Evolutionary conservation across 1,140 invertebrate species (phyloP).

Genomic region (Drosophila elegans): DNA sequence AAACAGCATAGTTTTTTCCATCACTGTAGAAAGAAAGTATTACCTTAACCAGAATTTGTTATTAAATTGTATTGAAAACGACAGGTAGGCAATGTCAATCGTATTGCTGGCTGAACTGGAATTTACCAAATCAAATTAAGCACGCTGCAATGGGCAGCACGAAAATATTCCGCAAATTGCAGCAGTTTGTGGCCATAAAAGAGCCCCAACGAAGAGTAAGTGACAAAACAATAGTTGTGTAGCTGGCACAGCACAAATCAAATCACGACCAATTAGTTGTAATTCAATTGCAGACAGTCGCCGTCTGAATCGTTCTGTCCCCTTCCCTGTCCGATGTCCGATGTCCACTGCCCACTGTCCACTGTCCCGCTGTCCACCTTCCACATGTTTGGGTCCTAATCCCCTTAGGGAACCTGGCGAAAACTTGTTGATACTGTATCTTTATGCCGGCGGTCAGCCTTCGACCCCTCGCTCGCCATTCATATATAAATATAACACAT

Average conservation of each 20-base stretch:
- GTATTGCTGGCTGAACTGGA: background rate
- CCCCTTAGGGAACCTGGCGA: constrained; percentile 58
- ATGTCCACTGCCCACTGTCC: too few species aligned
- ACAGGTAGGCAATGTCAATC: constrained; percentile 9
- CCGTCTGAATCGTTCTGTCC: background rate
- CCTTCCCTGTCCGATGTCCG: background rate
- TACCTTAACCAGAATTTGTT: background rate
- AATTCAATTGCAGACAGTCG: constrained; percentile 70
- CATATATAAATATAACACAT: constrained; percentile 18
- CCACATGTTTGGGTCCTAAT: constrained; percentile 57
- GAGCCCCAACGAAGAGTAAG: constrained; percentile 13
- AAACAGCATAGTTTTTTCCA: background rate
- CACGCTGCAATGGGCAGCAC: constrained; percentile 47
- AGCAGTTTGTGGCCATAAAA: constrained; percentile 27
- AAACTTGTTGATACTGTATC: constrained; percentile 66
- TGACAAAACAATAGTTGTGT: constrained; percentile 17
- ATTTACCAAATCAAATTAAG: constrained; percentile 56
- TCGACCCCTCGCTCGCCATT: background rate
- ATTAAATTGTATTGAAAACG: constrained; percentile 4
- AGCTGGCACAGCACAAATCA: constrained; percentile 51
- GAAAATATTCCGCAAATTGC: constrained; percentile 35
- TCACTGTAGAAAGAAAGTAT: background rate
- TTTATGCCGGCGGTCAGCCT: background rate
- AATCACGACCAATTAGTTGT: constrained; percentile 78
- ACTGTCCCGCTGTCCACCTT: constrained; percentile 19